A percentile compares a stretch with the other conserved stretches of the same genome.
Evolutionary conservation across 2,113 vertebrate species (phyloP).

Genomic region (Ploceus nigricollis): DNA sequence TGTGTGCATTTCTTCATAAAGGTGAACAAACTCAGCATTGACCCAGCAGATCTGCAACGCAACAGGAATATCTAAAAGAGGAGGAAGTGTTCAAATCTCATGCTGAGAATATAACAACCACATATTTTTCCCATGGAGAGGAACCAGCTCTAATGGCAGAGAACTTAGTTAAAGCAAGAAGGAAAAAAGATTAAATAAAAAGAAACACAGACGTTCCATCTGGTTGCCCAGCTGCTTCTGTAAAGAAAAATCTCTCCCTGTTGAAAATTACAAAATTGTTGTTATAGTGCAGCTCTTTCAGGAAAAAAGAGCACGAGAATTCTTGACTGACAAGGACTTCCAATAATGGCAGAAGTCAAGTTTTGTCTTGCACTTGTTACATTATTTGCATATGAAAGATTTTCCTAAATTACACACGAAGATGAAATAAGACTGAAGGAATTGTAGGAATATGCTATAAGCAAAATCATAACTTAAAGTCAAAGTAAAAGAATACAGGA

Average conservation of each 20-base stretch:
- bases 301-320: background rate
- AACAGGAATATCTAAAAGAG: background rate
- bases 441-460: background rate
- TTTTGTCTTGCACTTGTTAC: background rate
- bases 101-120: background rate
- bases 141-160: background rate
- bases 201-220: constrained; percentile 2
- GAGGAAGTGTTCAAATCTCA: background rate
- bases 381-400: background rate
- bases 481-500: background rate
- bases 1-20: background rate
- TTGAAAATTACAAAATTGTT: constrained; percentile 51
- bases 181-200: background rate
- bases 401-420: background rate
- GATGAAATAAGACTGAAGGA: background rate
- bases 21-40: background rate
- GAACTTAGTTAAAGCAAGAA: background rate
- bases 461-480: background rate
- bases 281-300: constrained; percentile 23
- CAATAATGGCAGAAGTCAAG: constrained; percentile 12
- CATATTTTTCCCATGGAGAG: background rate
- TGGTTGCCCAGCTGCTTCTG: constrained; percentile 55
- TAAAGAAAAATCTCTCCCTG: background rate
- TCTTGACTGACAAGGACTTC: background rate
- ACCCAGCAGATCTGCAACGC: background rate